Base-by-base conservation (phyloP, 2,113 vertebrate genomes). In the Lichenostomus cassidix region DNA sequence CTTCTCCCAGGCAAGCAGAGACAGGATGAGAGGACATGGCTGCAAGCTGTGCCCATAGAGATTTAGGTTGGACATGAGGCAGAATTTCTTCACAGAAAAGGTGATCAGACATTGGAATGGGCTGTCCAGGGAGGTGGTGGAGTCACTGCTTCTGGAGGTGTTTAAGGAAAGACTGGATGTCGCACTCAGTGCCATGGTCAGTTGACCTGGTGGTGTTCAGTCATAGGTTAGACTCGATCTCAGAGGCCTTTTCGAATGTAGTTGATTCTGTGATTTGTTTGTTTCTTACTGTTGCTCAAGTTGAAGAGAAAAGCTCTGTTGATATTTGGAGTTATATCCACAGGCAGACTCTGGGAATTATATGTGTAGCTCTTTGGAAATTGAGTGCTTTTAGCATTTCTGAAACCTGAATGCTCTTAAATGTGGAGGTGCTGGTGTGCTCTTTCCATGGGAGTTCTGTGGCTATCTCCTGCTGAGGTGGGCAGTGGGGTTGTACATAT, bases 141-240 rank as follows among this genome's bases (percentile, higher is more conserved):
- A 56, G 39, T 60, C 37, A 37, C 1, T 1, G 16, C 65, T 29
- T 15, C 25, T 90, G 47, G 18, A 69, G 63, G 17, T 76, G 8
- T 49, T 60, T 27, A 49, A n/a, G 49, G 47, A 4, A 68, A 55
- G 63, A 20, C 12, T 62, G 24, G 10, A 42, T 1, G 1, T 69
- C 63, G 17, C 35, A 62, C n/a, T 69, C 25, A 23, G 29, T 62
- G 55, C 47, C 17, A 0, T 31, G 55, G 23, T 46, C 15, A 23
- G 18, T 22, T 22, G 21, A 16, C 29, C 2, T 2, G 1, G 9
- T 63, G 42, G 12, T 62, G 10, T 42, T 47, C 0, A 2, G 3
- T 69, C 1, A 0, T 4, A 42, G 14, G 12, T 22, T 69, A 41
- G 31, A 33, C 35, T 76, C 41, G 25, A 20, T 59, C 35, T 63